phyloP scores from a whole-genome alignment of 2,888 invertebrate genomes.

The Sarcophaga caerulescens region DNA sequence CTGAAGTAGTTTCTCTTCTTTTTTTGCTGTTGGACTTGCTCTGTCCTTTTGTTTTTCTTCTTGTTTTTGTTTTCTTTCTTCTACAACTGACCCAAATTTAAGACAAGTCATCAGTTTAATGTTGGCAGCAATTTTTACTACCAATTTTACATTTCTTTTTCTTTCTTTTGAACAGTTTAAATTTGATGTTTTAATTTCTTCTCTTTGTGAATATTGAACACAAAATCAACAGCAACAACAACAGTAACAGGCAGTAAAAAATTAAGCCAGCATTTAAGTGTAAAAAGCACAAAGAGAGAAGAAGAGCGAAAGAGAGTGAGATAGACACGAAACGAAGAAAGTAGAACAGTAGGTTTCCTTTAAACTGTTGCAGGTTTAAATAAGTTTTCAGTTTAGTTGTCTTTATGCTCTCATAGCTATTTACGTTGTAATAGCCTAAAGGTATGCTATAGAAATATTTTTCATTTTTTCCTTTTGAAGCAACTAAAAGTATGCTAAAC shows the following conservation, averaged over 20 bases:
- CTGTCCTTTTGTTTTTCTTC: not conserved
- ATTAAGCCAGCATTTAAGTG: not conserved
- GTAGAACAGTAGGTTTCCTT: not conserved
- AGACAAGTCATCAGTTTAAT: constrained; percentile 62
- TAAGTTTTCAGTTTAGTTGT: not conserved
- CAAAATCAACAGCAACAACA: constrained; percentile 1
- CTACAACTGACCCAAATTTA: constrained; percentile 55
- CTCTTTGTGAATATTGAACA: constrained; percentile 39
- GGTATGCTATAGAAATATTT: constrained; percentile 9
- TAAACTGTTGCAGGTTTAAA: constrained; percentile 40
- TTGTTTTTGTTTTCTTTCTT: not conserved
- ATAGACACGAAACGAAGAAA: not conserved
- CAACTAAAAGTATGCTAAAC: not conserved
- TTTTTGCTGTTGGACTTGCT: not conserved
- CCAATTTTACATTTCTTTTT: not conserved
- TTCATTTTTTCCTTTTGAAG: not conserved
- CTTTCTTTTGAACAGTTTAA: constrained; percentile 9
- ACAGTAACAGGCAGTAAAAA: not conserved
- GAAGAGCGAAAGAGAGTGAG: too few relatives aligned
- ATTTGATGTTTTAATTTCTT: constrained; percentile 53
- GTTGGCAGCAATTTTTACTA: constrained; percentile 11
- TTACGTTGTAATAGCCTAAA: not conserved
- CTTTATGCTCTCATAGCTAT: not conserved
- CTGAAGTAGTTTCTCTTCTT: constrained; percentile 26
- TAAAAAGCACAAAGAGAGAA: not conserved